Conservation (phyloP, 2,113 vertebrate species). For the Agapornis roseicollis region DNA sequence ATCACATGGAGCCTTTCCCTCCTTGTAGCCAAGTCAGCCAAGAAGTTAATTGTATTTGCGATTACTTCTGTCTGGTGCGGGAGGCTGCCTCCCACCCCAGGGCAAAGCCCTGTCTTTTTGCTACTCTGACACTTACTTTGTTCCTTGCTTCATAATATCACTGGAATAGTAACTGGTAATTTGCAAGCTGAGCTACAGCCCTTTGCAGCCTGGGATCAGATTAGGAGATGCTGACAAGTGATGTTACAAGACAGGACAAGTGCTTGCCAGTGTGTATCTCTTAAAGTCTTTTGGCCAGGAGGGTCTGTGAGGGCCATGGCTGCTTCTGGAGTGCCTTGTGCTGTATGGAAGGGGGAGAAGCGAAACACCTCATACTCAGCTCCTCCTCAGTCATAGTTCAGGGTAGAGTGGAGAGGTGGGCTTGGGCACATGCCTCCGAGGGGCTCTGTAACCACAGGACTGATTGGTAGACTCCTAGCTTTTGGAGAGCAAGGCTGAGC, state of each 20-base stretch:
- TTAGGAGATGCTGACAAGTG: slow-evolving; percentile 15
- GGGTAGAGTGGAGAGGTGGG: not conserved
- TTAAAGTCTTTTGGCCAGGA: not conserved
- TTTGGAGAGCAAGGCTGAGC: not conserved
- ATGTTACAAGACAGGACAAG: not conserved
- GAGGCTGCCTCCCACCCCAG: not conserved
- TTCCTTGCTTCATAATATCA: not conserved
- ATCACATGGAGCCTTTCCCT: not conserved
- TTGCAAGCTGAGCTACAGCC: not conserved
- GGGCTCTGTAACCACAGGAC: not conserved
- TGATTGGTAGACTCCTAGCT: not conserved
- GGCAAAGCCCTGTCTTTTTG: slow-evolving; percentile 5
- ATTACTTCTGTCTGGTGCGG: not conserved
- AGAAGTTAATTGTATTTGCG: slow-evolving; percentile 27
- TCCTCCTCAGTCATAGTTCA: not conserved
- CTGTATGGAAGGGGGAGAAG: not conserved
- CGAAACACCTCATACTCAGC: not conserved
- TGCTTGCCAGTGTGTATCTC: not conserved
- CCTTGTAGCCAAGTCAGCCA: not conserved
- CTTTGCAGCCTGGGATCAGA: slow-evolving; percentile 27
- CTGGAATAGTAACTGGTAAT: slow-evolving; percentile 2
- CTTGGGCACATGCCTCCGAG: not conserved
- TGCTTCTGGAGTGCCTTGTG: not conserved
- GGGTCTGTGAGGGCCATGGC: not conserved
- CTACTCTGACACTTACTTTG: slow-evolving; percentile 15